These are phyloP conservation scores for Chaetura pelagica DNA, from an alignment of 2,113 vertebrate genomes.

Conservation along the genomic window DNA sequence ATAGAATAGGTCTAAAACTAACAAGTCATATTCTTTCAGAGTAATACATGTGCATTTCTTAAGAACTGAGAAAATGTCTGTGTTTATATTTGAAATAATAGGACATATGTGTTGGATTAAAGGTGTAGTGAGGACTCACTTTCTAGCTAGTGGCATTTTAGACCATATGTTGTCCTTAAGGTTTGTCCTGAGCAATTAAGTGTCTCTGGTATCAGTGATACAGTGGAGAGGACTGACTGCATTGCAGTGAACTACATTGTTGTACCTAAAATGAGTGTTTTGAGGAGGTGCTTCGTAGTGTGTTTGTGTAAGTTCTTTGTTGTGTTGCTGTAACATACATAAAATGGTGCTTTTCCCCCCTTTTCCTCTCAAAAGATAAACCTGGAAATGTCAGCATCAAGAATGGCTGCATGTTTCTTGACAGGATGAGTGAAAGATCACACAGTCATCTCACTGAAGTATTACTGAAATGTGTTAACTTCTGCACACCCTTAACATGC, in stretches of 20 bases:
- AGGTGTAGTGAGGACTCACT: background rate
- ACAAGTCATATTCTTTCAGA: background rate
- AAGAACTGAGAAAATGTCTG: background rate
- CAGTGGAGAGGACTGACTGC: background rate
- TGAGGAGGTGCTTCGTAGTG: background rate
- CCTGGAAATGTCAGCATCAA: conserved; percentile 22
- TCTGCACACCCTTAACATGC: background rate
- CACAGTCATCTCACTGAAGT: background rate
- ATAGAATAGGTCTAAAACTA: background rate
- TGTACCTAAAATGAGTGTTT: background rate
- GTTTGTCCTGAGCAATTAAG: background rate
- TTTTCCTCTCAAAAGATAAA: conserved; percentile 26
- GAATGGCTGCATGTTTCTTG: conserved; percentile 9
- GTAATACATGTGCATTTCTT: background rate
- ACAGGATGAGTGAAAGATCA: conserved; percentile 23
- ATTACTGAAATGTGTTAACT: background rate
- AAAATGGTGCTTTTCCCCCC: background rate
- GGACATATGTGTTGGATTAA: background rate
- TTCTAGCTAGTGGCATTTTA: background rate
- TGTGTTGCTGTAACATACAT: background rate
- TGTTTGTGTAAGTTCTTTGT: background rate
- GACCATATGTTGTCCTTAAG: background rate
- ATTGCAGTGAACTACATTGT: background rate
- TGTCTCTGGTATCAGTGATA: background rate
- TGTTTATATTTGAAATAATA: background rate